Evolutionary conservation across 2,888 invertebrate species (phyloP), one percentile per base, ranked within the genome.

Genomic region (Busseola fusca): DNA sequence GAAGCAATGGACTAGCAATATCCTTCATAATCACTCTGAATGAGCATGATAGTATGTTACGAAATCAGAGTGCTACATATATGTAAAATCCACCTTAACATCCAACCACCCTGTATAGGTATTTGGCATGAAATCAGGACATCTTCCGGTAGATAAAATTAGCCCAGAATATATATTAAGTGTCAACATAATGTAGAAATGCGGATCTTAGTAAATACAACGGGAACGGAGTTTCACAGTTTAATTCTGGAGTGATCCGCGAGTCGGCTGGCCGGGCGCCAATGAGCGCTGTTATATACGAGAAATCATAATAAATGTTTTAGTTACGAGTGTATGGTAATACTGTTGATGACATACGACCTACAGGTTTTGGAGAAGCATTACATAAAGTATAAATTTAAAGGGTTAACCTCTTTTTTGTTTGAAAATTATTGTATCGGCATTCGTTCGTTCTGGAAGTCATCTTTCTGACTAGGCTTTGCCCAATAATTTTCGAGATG

Each of bases 221-320:
- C 64, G 54, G 21, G 65, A 48, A 69, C 78, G 50, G 76, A 76
- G 81, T 76, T 79, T 81, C 69, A 21, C n/a, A 50, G 86, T 87
- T 88, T 88, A 87, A 89, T 87, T 89, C 89, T 87, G 90, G 89
- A 88, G 86, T 82, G 86, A 87, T 84, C 73, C 77, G 68, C 74
- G 72, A 30, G 69, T 69, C 66, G 63, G 60, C 80, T 90, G 90
- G 90, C 90, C 50, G 3, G 7, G 30, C 50, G 88, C 92, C 92
- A 92, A 87, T 69, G 73, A 58, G 62, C 67, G 63, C 76, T 81
- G 85, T 87, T 72, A 84, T 68, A 85, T 42, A 83, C 74, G 73
- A 75, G 76, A 85, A 86, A 86, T 84, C 80, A 84, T 86, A 84
- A 85, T 83, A 85, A 84, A 84, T 82, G 77, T 16, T 73, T 77